These are phyloP conservation scores for Anoura caudifer DNA, from an alignment of 2,113 vertebrate genomes.

Conservation along the genomic window DNA sequence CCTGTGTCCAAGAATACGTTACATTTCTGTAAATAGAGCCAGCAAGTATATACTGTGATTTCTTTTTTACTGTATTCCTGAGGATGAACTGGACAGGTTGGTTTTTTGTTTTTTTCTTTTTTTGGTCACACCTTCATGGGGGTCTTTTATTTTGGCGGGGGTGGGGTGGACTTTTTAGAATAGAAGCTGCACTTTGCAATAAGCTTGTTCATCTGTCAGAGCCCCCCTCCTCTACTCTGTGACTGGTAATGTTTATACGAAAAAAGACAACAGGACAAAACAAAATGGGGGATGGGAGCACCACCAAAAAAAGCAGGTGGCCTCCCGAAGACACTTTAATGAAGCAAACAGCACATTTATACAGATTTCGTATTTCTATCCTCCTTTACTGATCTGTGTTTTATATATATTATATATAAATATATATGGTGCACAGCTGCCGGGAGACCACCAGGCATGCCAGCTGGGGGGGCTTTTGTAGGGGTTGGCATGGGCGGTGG, in stretches of 20 bases:
- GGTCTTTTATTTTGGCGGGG: constrained; percentile 36
- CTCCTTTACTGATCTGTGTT: constrained; percentile 73
- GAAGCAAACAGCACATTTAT: constrained; percentile 46
- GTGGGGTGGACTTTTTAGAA: constrained; percentile 70
- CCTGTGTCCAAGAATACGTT: neutral
- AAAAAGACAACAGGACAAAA: neutral
- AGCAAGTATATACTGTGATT: constrained; percentile 61
- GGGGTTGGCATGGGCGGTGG: neutral
- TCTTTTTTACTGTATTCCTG: constrained; percentile 56
- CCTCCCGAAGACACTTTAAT: neutral
- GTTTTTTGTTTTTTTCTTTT: neutral
- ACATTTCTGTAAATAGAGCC: constrained; percentile 71
- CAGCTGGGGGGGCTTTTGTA: constrained; percentile 30
- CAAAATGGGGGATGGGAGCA: neutral
- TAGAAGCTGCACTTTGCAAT: constrained; percentile 81
- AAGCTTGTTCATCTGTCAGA: constrained; percentile 70
- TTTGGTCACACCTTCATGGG: constrained; percentile 41
- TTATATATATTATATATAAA: constrained; percentile 80
- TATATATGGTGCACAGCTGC: constrained; percentile 73
- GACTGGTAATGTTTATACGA: constrained; percentile 43
- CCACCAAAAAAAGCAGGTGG: neutral
- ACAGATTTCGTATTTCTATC: constrained; percentile 63
- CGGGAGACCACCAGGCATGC: neutral
- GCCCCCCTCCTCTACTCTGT: neutral
- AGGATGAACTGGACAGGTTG: neutral